phyloP scores from a whole-genome alignment of 2,797 vertebrate genomes.

The Sebastes hubbsi region DNA sequence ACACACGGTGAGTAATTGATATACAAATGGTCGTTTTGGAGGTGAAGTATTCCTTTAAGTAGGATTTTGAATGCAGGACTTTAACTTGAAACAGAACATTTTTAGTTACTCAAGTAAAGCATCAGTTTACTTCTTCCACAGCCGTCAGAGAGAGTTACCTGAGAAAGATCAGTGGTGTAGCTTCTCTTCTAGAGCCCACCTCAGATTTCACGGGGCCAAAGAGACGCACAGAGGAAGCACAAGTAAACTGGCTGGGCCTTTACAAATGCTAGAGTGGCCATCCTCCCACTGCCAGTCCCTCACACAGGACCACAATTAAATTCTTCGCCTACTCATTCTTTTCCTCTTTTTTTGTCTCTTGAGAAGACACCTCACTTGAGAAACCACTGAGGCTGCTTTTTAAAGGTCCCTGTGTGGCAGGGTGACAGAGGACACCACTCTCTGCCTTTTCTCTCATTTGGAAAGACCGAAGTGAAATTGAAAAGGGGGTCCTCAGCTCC shows the following conservation, averaged over 20 bases:
- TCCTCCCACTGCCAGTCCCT: conserved; percentile 64
- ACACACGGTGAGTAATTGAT: neutral
- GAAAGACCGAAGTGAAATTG: conserved; percentile 56
- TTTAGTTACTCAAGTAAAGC: neutral
- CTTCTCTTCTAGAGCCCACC: conserved; percentile 37
- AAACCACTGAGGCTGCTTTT: conserved; percentile 69
- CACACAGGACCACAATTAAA: conserved; percentile 69
- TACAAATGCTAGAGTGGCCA: conserved; percentile 67
- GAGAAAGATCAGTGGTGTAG: conserved; percentile 22
- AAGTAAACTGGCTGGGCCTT: conserved; percentile 46
- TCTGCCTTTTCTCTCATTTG: conserved; percentile 69
- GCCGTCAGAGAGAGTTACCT: conserved; percentile 2
- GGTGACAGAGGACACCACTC: conserved; percentile 74
- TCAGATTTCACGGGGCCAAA: conserved; percentile 57
- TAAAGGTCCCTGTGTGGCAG: conserved; percentile 69
- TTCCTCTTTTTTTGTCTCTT: conserved; percentile 66
- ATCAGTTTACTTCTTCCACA: neutral
- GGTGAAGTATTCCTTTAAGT: neutral
- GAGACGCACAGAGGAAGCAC: conserved; percentile 50
- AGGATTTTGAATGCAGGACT: neutral
- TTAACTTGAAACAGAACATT: neutral
- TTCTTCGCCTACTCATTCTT: conserved; percentile 71
- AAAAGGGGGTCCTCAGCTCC: conserved; percentile 74
- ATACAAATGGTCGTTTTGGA: neutral
- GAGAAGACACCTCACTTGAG: conserved; percentile 78